Percentiles rank a stretch among this genome's conserved stretches.
These are phyloP conservation scores for Corella eumyota DNA, from an alignment of 23 tunicate species.

Conservation along the genomic window DNA sequence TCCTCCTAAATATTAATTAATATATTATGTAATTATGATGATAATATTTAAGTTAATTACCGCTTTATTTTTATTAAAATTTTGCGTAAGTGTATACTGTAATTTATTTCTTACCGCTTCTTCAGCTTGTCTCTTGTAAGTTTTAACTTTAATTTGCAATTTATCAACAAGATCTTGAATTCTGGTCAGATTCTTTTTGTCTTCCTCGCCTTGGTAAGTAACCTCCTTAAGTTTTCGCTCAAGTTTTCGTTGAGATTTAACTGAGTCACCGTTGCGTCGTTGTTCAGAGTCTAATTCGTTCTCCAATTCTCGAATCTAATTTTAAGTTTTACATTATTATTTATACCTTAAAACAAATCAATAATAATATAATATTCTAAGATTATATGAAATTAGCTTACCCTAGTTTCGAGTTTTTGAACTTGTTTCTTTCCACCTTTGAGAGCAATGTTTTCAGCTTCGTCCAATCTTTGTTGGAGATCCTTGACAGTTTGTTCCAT, in stretches of 20 bases:
- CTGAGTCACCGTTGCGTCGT: conserved; percentile 79
- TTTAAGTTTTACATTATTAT: too few relatives aligned
- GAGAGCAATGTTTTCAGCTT: conserved; percentile 94
- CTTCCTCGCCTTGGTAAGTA: conserved; percentile 75
- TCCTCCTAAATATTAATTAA: too few relatives aligned
- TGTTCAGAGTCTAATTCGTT: conserved; percentile 94
- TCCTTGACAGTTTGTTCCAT: conserved; percentile 94
- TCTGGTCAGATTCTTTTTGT: conserved; percentile 86
- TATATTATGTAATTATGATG: too few relatives aligned
- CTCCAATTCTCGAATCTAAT: conserved; percentile 87
- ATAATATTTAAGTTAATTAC: too few relatives aligned
- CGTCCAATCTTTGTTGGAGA: conserved; percentile 89
- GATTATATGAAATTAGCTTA: too few relatives aligned
- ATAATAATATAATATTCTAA: too few relatives aligned
- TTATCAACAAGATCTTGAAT: conserved; percentile 94
- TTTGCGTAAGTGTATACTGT: too few relatives aligned
- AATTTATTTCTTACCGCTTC: too few relatives aligned
- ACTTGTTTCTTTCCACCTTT: too few relatives aligned
- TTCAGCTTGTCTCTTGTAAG: conserved; percentile 99
- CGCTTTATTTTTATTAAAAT: too few relatives aligned
- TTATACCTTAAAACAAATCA: too few relatives aligned
- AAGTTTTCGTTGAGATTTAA: conserved; percentile 59
- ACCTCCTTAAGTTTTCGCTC: conserved; percentile 70
- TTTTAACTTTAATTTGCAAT: conserved; percentile 92
- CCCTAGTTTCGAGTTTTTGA: too few relatives aligned